Evolutionary conservation across 2,113 vertebrate species (phyloP).

Genomic region (Corythornis cristatus): DNA sequence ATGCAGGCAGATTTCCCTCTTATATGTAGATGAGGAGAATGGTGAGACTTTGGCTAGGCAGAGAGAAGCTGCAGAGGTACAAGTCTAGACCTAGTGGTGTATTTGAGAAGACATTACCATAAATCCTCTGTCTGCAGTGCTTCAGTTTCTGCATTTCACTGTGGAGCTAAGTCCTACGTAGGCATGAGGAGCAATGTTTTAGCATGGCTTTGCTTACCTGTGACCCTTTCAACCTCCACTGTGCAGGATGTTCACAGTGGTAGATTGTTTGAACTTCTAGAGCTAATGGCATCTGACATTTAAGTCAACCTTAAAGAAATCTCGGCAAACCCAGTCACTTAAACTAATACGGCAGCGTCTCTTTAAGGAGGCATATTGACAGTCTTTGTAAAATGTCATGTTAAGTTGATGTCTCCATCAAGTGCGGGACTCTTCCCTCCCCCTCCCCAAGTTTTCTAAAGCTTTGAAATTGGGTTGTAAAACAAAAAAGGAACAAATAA

Average conservation of each 20-base stretch:
- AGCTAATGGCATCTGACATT: constrained; percentile 74
- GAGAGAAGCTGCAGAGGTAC: constrained; percentile 64
- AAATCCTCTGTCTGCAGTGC: background rate
- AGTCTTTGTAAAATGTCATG: constrained; percentile 39
- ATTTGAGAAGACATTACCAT: constrained; percentile 57
- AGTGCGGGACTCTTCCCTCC: background rate
- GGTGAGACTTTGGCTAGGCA: constrained; percentile 11
- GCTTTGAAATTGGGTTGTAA: constrained; percentile 41
- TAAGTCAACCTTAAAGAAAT: constrained; percentile 74
- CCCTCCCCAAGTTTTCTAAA: background rate
- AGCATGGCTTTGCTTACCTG: constrained; percentile 33
- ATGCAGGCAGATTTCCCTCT: constrained; percentile 21
- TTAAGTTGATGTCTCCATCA: constrained; percentile 61
- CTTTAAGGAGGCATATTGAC: constrained; percentile 68
- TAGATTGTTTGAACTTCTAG: constrained; percentile 55
- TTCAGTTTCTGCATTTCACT: constrained; percentile 37
- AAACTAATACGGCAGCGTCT: constrained; percentile 50
- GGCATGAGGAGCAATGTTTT: background rate
- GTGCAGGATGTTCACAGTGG: constrained; percentile 29
- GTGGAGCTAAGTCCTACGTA: background rate
- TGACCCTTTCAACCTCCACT: constrained; percentile 61
- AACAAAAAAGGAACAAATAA: constrained; percentile 31
- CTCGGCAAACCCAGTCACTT: constrained; percentile 66
- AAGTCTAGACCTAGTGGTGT: constrained; percentile 14
- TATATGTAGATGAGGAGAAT: constrained; percentile 35